These are phyloP conservation scores for Paragorgia papillata DNA, from an alignment of 92 coral and sea anemone species.

Conservation along the genomic window DNA sequence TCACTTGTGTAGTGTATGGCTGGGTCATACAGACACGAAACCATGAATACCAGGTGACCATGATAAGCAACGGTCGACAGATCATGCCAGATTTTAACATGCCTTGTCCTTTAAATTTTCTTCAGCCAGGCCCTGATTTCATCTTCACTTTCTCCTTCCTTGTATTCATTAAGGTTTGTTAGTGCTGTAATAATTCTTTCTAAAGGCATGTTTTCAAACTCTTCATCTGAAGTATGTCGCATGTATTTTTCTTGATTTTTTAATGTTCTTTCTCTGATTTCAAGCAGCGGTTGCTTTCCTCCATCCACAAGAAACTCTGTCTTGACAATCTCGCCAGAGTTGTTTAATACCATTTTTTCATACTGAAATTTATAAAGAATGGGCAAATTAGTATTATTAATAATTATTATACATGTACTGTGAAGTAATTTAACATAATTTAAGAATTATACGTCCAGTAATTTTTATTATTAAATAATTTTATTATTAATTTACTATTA, in stretches of 20 bases:
- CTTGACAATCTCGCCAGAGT: slow-evolving; percentile 1
- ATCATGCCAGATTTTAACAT: no score
- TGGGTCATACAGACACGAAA: no score
- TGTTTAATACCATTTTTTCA: slow-evolving; percentile 5
- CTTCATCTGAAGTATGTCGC: neutral
- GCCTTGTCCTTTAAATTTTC: no score
- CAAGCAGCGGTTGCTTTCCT: slow-evolving; percentile 2
- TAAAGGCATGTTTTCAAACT: neutral
- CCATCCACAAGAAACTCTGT: slow-evolving; percentile 4
- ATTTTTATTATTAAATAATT: no score
- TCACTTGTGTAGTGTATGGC: no score
- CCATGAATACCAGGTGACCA: slow-evolving; percentile 58
- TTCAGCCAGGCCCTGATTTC: slow-evolving; percentile 41
- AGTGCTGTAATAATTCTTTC: neutral
- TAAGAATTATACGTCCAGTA: no score
- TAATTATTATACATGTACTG: no score
- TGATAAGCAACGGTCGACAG: slow-evolving; percentile 58
- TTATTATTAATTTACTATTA: no score
- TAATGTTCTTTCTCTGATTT: neutral
- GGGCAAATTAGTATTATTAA: no score
- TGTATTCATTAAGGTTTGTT: neutral
- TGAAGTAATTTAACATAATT: no score
- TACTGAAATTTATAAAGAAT: neutral
- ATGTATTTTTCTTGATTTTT: slow-evolving; percentile 1
- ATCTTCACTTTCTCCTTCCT: slow-evolving; percentile 7